Evolutionary conservation across 2,797 vertebrate species (phyloP).

Genomic region (Simalia tracyae): DNA sequence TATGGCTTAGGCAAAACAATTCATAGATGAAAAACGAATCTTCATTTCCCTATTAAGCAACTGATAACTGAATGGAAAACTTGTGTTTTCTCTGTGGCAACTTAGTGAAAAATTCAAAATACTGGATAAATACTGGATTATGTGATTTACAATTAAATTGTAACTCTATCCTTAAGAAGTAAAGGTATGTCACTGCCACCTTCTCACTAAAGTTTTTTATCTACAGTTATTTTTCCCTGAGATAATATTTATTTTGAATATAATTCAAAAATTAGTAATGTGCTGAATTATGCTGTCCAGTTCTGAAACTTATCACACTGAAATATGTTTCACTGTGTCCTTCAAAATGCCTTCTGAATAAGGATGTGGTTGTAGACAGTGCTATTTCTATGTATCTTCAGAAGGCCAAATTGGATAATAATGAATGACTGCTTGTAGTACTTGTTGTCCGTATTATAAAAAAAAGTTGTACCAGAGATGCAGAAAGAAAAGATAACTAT

Average conservation of each 20-base stretch:
- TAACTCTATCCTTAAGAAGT: background rate
- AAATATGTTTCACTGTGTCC: background rate
- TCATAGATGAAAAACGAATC: background rate
- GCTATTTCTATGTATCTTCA: background rate
- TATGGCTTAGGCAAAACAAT: background rate
- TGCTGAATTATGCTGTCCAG: background rate
- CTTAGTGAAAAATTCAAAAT: constrained; percentile 6
- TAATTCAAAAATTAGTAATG: background rate
- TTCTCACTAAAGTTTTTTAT: background rate
- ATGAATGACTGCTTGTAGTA: background rate
- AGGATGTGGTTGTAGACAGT: background rate
- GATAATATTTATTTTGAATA: background rate
- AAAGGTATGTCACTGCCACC: background rate
- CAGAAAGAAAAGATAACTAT: background rate
- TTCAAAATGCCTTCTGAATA: background rate
- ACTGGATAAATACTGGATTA: constrained; percentile 1
- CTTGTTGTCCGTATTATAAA: background rate
- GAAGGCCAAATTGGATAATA: background rate
- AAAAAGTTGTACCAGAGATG: background rate
- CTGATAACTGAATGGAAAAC: background rate
- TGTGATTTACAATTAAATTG: constrained; percentile 12
- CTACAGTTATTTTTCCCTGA: background rate
- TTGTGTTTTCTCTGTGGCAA: background rate
- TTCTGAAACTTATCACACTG: background rate
- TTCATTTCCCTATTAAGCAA: background rate